Evolutionary conservation across 2,797 vertebrate species (phyloP).

Genomic region (Phoeniculus purpureus): DNA sequence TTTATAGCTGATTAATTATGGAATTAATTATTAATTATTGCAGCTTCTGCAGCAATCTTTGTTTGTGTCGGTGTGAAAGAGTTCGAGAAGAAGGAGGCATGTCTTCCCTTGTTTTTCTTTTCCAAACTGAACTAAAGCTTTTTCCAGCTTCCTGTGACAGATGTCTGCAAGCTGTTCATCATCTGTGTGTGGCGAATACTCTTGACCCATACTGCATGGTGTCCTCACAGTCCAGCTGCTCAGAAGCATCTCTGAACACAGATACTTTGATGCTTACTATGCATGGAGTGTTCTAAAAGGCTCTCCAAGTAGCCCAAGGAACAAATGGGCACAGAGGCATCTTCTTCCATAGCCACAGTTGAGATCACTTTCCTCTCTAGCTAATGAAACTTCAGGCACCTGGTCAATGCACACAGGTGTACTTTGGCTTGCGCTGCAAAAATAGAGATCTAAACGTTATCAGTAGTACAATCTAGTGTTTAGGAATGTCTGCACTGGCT

Average conservation of each 20-base stretch:
- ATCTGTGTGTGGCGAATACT: background rate
- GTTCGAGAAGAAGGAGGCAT: background rate
- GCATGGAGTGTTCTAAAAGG: background rate
- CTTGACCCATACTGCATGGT: background rate
- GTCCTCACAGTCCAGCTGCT: background rate
- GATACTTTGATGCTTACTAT: background rate
- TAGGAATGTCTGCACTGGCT: background rate
- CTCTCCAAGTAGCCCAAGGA: background rate
- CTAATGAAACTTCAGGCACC: background rate
- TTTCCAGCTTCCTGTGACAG: background rate
- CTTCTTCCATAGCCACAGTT: background rate
- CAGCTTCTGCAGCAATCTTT: background rate
- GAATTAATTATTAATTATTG: no score
- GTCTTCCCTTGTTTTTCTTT: background rate
- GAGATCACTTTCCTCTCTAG: background rate
- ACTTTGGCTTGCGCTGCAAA: background rate
- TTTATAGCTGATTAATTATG: background rate
- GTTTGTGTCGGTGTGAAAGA: background rate
- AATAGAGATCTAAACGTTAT: background rate
- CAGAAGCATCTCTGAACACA: background rate
- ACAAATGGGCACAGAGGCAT: background rate
- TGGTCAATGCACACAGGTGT: accelerated
- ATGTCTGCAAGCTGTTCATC: background rate
- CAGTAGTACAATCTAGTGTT: background rate
- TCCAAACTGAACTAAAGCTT: background rate